phyloP scores from a whole-genome alignment of 2,113 vertebrate genomes.

The Paraplagusia blochii region DNA sequence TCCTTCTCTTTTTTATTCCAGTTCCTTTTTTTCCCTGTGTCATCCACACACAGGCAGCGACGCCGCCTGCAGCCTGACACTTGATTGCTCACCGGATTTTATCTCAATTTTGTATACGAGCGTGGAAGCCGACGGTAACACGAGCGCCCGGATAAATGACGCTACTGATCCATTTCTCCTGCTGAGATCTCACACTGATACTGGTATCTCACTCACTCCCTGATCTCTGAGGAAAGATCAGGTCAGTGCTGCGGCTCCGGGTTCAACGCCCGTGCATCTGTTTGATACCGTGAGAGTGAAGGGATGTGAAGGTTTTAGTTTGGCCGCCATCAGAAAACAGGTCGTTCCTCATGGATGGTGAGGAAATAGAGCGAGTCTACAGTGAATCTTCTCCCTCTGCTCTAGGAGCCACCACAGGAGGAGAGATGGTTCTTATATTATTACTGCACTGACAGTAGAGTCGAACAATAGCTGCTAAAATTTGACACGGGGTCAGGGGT shows the following conservation, averaged over 20 bases:
- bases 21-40: conserved; percentile 19
- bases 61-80: conserved; percentile 66
- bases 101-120: conserved; percentile 66
- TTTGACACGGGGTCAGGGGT: no score
- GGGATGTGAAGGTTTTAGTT: no score
- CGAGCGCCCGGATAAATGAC: conserved; percentile 72
- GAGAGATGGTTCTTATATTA: no score
- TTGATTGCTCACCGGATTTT: conserved; percentile 71
- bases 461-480: no score
- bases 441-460: no score
- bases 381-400: no score
- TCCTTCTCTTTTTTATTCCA: conserved; percentile 47
- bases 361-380: no score
- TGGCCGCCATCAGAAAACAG: no score
- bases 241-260: conserved; percentile 47
- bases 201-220: conserved; percentile 22
- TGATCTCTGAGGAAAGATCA: conserved; percentile 32
- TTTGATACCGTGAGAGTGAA: background rate
- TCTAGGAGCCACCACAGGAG: no score
- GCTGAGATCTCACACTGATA: conserved; percentile 61
- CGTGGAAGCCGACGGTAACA: conserved; percentile 67
- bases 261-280: conserved; percentile 31
- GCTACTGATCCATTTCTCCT: conserved; percentile 67
- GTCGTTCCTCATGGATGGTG: no score
- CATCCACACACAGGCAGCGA: conserved; percentile 50